These are phyloP conservation scores for Trematomus loennbergii DNA, from an alignment of 2,113 vertebrate genomes.

Conservation along the genomic window DNA sequence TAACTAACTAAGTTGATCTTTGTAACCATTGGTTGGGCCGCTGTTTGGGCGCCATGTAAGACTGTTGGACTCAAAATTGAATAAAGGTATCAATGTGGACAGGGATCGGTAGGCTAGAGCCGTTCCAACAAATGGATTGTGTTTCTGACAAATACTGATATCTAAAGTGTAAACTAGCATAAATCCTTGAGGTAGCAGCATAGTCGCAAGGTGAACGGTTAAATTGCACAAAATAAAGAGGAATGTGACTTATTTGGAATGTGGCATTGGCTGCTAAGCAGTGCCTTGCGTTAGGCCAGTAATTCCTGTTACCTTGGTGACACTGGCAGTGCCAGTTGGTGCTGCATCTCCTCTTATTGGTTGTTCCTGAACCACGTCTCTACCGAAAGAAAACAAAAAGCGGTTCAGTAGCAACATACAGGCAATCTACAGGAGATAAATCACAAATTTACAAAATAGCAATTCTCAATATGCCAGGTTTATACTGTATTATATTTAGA, in stretches of 20 bases:
- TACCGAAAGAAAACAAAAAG: conserved; percentile 21
- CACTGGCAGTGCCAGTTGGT: neutral
- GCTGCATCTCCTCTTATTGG: neutral
- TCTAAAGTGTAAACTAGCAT: too few relatives aligned
- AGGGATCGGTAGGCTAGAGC: neutral
- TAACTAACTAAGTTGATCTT: neutral
- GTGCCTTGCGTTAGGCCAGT: neutral
- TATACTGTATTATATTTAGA: too few relatives aligned
- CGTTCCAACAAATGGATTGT: neutral
- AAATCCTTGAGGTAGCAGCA: too few relatives aligned
- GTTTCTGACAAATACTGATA: neutral
- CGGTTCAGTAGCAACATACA: neutral
- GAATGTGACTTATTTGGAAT: neutral
- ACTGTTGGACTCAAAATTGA: neutral
- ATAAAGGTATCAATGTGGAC: too few relatives aligned
- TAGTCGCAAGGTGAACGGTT: neutral
- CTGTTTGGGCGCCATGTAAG: neutral
- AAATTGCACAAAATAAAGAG: neutral
- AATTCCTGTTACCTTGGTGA: conserved; percentile 3
- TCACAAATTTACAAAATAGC: too few relatives aligned
- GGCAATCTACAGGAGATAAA: neutral
- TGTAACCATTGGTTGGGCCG: neutral
- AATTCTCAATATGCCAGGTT: too few relatives aligned
- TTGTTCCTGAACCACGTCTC: conserved; percentile 15
- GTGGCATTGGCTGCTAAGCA: neutral